phyloP scores from a whole-genome alignment of 2,797 vertebrate species.

The Kryptopterus vitreolus region DNA sequence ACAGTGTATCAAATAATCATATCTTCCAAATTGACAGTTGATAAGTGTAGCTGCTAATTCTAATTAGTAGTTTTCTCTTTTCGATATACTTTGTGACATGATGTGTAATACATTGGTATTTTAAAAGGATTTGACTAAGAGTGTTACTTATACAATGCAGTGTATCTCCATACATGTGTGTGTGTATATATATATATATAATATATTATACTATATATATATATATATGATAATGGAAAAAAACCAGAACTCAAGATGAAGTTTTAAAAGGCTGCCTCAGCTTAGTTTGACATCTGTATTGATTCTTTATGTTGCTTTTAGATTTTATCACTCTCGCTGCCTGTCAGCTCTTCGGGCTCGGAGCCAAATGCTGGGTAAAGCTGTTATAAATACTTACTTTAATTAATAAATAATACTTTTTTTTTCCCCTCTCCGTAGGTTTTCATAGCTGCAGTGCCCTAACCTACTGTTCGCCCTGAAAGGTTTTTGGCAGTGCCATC shows the following conservation, averaged over 20 bases:
- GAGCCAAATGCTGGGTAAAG: background rate
- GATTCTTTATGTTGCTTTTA: conserved; percentile 25
- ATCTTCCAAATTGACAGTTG: background rate
- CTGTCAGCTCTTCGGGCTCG: conserved; percentile 2
- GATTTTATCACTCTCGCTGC: background rate
- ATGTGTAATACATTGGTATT: background rate
- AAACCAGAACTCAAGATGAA: background rate
- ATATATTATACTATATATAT: too few relatives aligned
- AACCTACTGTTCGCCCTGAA: conserved; percentile 26
- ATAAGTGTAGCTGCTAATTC: background rate
- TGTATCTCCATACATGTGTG: too few relatives aligned
- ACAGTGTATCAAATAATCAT: background rate
- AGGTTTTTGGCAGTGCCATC: background rate
- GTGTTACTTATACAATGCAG: too few relatives aligned
- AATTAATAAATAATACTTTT: conserved; percentile 13
- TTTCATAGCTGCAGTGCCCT: conserved; percentile 10
- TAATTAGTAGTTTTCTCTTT: background rate
- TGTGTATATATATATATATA: too few relatives aligned
- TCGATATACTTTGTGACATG: background rate
- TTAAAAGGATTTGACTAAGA: background rate
- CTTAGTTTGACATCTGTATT: conserved; percentile 9
- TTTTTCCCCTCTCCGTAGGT: conserved; percentile 6
- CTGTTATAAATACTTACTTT: conserved; percentile 13
- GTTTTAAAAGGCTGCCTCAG: background rate
- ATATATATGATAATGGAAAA: too few relatives aligned